Evolutionary conservation across 2,113 vertebrate genomes (phyloP), one percentile per base, ranked within the genome.

Genomic region (Syrrhaptes paradoxus): DNA sequence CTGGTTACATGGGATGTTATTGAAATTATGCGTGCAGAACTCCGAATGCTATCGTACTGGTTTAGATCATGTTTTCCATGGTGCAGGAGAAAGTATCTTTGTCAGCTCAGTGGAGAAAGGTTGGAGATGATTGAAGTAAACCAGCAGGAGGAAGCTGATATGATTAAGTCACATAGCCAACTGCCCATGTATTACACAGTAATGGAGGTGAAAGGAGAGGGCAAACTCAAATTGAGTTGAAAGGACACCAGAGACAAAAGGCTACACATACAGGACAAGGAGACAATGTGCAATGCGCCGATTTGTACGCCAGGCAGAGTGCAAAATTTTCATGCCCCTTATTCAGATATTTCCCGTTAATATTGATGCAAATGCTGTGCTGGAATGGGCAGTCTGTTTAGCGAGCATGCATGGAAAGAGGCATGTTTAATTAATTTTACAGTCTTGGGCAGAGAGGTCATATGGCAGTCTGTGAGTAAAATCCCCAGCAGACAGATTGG

Each of bases 111-210:
- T 76, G 86, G 79, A 94, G 80, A 87, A 96, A 94, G 92, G 88
- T 79, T 92, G 96, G 93, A 85, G 95, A 94, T 82, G 96, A 96
- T 76, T 95, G 96, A 97, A 96, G 90, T 87, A 82, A 90, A 94
- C 72, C 92, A 96, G 93, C 93, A 17, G 96, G 95, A 95, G 79
- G 66, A 82, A 58, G 87, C 72, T 76, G 36, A 85, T 31, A 43
- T 85, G 88, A 93, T 95, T 82, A 93, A 94, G 93, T 94, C 93
- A 75, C 88, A 70, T n/a, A 57, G 61, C 74, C 95, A 96, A 93
- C 93, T 93, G 92, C 83, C 95, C 96, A 55, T 93, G 96, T 87
- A 84, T 58, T 81, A 95, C 96, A 82, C 73, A 20, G 83, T 62
- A 68, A 93, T 76, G 83, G 95, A 95, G 88, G 92, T 91, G 92